Percentiles rank a stretch among this genome's conserved stretches.
phyloP scores from a whole-genome alignment of 37 sponge, comb jelly and placozoan genomes.

The Corticium candelabrum region DNA sequence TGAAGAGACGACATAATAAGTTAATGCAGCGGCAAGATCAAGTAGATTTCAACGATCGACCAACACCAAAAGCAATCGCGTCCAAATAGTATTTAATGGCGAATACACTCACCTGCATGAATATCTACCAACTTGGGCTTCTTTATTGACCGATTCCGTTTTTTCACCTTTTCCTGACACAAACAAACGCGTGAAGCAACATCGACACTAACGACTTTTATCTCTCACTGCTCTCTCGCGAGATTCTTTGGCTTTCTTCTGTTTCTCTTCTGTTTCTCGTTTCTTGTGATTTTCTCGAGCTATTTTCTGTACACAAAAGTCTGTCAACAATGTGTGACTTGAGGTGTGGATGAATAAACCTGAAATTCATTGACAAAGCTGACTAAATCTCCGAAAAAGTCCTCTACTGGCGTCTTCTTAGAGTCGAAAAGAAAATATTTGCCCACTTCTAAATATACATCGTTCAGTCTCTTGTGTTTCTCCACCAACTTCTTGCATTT shows the following conservation, averaged over 20 bases:
- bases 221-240: conserved; percentile 6
- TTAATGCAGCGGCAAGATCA: too few relatives aligned
- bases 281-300: not conserved
- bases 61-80: too few relatives aligned
- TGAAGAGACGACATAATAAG: too few relatives aligned
- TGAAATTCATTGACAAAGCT: conserved; percentile 83
- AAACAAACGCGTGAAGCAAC: too few relatives aligned
- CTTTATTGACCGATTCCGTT: not conserved
- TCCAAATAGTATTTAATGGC: too few relatives aligned
- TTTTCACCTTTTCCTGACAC: not conserved
- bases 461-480: conserved; percentile 17
- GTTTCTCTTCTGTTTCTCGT: not conserved
- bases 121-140: conserved; percentile 1
- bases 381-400: conserved; percentile 84
- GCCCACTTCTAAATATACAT: conserved; percentile 6
- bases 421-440: conserved; percentile 45
- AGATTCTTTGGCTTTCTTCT: conserved; percentile 8
- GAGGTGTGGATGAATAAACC: too few relatives aligned
- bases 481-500: conserved; percentile 14
- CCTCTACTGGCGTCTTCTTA: conserved; percentile 79
- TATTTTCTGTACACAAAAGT: not conserved
- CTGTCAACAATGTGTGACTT: not conserved
- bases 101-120: not conserved
- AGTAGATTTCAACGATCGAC: too few relatives aligned
- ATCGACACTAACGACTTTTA: too few relatives aligned